These are phyloP conservation scores for Heterotis niloticus DNA, from an alignment of 2,113 vertebrate species.

Conservation along the genomic window DNA sequence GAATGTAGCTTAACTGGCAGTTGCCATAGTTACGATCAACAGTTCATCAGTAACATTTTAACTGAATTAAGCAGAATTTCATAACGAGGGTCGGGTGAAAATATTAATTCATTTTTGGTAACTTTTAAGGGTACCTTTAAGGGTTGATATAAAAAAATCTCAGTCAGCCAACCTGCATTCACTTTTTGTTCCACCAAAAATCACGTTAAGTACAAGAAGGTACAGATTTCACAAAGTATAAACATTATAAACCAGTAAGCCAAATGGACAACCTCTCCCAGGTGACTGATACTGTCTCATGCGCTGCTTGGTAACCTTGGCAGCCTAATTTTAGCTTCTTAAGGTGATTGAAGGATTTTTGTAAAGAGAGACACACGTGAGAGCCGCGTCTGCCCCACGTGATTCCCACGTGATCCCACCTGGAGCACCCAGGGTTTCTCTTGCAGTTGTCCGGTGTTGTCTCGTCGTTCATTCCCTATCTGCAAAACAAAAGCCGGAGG, in stretches of 20 bases:
- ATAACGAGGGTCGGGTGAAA: background rate
- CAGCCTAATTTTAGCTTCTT: background rate
- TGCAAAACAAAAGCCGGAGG: slow-evolving; percentile 55
- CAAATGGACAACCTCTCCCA: no score
- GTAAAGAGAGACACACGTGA: background rate
- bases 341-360: no score
- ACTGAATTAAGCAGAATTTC: background rate
- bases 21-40: background rate
- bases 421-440: slow-evolving; percentile 74
- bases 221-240: no score
- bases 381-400: background rate
- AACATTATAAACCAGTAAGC: no score
- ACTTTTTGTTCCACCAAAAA: no score
- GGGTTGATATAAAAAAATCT: no score
- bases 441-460: slow-evolving; percentile 69
- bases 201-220: no score
- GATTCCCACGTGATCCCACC: slow-evolving; percentile 44
- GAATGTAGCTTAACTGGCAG: background rate
- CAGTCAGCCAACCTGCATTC: no score
- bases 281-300: background rate
- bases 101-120: no score
- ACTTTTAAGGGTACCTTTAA: no score
- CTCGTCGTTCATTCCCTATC: slow-evolving; percentile 76
- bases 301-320: background rate
- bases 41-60: background rate